Evolutionary conservation across 2,113 vertebrate species (phyloP).

Genomic region (Megaceryle maxima): DNA sequence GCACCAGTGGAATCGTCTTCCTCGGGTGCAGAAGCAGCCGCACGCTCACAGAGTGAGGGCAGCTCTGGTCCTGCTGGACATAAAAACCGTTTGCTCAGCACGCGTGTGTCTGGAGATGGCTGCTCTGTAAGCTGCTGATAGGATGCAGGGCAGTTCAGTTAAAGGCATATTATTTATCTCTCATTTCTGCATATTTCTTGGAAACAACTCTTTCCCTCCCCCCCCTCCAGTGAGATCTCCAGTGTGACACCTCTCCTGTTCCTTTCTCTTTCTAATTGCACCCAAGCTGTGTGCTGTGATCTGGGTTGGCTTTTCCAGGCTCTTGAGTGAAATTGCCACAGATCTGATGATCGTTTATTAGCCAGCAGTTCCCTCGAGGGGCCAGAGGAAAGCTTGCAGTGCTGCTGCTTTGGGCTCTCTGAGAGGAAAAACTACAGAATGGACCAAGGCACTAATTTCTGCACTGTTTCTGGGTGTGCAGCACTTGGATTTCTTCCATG

Average conservation of each 20-base stretch:
- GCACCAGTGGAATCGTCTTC: background rate
- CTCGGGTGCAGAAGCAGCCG: background rate
- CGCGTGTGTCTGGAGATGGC: background rate
- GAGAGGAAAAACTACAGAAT: background rate
- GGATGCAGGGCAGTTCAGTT: background rate
- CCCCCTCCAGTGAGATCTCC: background rate
- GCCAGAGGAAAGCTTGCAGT: background rate
- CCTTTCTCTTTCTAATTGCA: background rate
- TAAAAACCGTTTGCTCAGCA: fast-evolving
- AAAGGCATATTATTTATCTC: background rate
- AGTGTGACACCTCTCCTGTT: background rate
- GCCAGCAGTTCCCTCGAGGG: fast-evolving
- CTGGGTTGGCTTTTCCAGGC: background rate
- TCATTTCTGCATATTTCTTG: background rate
- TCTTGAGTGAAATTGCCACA: background rate
- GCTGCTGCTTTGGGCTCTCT: background rate
- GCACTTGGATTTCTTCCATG: fast-evolving
- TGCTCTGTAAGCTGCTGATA: background rate
- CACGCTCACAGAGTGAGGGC: fast-evolving
- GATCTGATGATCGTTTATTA: too few relatives aligned
- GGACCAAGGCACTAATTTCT: background rate
- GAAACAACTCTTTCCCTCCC: background rate
- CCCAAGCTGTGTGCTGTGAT: fast-evolving
- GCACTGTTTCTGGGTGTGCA: fast-evolving
- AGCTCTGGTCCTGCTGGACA: fast-evolving